Percentiles rank a stretch among this genome's conserved stretches.
Evolutionary conservation across 2,113 vertebrate species (phyloP).

Genomic region (Microtus pennsylvanicus): DNA sequence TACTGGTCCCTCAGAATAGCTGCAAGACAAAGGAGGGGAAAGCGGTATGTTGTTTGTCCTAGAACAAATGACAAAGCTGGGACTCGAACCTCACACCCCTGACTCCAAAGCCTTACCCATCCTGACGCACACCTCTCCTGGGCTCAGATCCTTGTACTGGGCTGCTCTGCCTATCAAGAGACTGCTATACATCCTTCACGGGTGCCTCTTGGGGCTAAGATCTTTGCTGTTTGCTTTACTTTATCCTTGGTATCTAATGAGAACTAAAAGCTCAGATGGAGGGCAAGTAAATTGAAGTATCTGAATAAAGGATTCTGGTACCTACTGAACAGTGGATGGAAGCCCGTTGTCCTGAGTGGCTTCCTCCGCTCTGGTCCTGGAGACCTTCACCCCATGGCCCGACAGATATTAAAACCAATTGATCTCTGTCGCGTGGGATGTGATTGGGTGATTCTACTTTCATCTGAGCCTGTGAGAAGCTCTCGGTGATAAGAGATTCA

Average conservation of each 20-base stretch:
- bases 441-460: not conserved
- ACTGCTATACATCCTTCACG: not conserved
- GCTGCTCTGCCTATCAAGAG: accelerated
- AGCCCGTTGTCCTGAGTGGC: not conserved
- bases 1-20: accelerated
- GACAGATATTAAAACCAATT: not conserved
- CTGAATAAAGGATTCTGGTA: not conserved
- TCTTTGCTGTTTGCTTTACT: not conserved
- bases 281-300: not conserved
- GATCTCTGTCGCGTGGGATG: not conserved
- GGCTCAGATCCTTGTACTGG: not conserved
- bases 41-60: not conserved
- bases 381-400: not conserved
- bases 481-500: not conserved
- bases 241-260: not conserved
- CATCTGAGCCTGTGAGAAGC: not conserved
- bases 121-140: not conserved
- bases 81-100: not conserved
- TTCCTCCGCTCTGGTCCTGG: not conserved
- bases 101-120: not conserved
- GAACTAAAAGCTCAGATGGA: not conserved
- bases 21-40: not conserved
- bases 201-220: not conserved
- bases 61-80: not conserved
- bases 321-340: accelerated